A percentile compares a stretch with the other conserved stretches of the same genome.
Evolutionary conservation across 1,140 invertebrate genomes (phyloP).

Genomic region (Belonocnema kinseyi): DNA sequence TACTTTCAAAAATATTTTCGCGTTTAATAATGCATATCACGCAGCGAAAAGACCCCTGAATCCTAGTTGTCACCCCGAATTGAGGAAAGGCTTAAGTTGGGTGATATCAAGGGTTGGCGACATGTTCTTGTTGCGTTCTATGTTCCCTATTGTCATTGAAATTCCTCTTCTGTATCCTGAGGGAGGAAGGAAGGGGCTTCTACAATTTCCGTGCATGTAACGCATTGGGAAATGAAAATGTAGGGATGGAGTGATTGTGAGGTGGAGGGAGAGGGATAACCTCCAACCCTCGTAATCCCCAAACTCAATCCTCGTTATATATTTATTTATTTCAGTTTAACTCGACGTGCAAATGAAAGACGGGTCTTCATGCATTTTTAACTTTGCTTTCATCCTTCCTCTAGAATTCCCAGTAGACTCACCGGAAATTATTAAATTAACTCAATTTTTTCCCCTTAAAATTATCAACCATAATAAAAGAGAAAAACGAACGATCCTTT

Average conservation of each 20-base stretch:
- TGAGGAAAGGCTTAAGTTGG: conserved; percentile 24
- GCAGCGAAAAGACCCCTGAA: conserved; percentile 18
- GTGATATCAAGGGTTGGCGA: conserved; percentile 13
- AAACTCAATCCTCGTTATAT: conserved; percentile 75
- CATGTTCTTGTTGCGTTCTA: conserved; percentile 17
- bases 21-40: conserved; percentile 9
- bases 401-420: too few relatives aligned
- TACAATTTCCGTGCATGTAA: conserved; percentile 68
- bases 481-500: too few relatives aligned
- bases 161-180: conserved; percentile 53
- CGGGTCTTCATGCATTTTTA: conserved; percentile 41
- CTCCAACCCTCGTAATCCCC: conserved; percentile 69
- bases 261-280: conserved; percentile 27
- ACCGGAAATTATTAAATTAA: too few relatives aligned
- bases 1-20: too few relatives aligned
- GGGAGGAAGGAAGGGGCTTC: conserved; percentile 56
- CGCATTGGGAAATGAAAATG: conserved; percentile 22
- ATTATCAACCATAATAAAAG: too few relatives aligned
- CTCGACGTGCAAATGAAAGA: conserved; percentile 70
- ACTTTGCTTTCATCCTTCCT: neutral
- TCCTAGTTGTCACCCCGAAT: conserved; percentile 4
- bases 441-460: too few relatives aligned
- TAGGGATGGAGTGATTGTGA: conserved; percentile 38
- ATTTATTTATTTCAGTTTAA: conserved; percentile 77
- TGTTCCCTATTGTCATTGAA: conserved; percentile 72